phyloP scores from a whole-genome alignment of 2,797 vertebrate species.

The Sciaenops ocellatus region DNA sequence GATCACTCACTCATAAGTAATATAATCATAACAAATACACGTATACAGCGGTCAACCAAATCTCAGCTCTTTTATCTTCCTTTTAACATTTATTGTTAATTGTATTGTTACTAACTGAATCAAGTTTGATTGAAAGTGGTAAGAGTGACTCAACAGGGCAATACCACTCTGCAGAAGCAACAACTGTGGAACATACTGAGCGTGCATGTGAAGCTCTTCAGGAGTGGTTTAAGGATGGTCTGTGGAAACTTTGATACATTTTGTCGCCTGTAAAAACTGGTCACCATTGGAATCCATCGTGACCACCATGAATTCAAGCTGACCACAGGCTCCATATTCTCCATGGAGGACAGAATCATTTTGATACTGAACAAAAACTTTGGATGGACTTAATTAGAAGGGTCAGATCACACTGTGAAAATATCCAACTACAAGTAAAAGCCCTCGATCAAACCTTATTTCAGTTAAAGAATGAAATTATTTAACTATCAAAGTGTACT shows the following conservation, averaged over 20 bases:
- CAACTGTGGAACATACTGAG: too few species aligned
- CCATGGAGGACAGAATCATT: neutral
- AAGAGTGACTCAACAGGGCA: neutral
- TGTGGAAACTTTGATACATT: conserved; percentile 20
- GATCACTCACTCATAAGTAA: too few species aligned
- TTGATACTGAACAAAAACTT: neutral
- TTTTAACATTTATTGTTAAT: neutral
- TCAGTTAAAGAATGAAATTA: too few species aligned
- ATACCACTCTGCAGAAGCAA: neutral
- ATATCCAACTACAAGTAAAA: too few species aligned
- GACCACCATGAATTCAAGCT: conserved; percentile 4
- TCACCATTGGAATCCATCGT: conserved; percentile 1
- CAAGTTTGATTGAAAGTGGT: neutral
- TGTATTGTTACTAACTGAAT: neutral
- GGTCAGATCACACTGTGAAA: too few species aligned
- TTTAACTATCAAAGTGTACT: too few species aligned
- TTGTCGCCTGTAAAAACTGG: neutral
- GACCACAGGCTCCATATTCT: neutral
- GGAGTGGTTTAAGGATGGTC: neutral
- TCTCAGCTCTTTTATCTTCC: too few species aligned
- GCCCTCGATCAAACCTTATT: too few species aligned
- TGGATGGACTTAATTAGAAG: neutral
- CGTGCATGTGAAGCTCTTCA: neutral
- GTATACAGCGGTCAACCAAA: too few species aligned
- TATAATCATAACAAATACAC: too few species aligned